Base-by-base conservation (phyloP, 2,797 vertebrate species). In the Basileuterus tristriatus region DNA sequence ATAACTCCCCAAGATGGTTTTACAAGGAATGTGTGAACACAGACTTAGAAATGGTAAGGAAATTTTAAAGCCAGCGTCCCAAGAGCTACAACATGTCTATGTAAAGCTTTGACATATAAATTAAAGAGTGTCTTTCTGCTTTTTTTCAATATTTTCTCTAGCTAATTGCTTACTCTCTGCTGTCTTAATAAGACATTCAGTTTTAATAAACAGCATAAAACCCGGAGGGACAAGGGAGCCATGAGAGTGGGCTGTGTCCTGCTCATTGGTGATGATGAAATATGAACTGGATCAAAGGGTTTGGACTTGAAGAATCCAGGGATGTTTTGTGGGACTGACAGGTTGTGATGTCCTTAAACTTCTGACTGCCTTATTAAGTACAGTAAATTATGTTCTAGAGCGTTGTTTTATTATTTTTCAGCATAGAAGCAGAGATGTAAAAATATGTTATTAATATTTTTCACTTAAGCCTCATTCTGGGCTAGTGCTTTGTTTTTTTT, bases 1-100 rank as follows among this genome's bases (percentile, higher is more conserved):
- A 53, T 46, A 11, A 7, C 5, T 68, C 78, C 71, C 46, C 30
- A 22, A 36, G 41, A 90, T 96, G 63, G 87, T 97, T 97, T 96
- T 85, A 67, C 27, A 92, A 70, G 91, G 26, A 89, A 68, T 15
- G 37, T 53, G 43, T 83, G 93, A 96, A 91, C 80, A 41, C 80
- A 72, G 86, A 84, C 68, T 92, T 91, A 77, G 6, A 55, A 94
- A 84, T 74, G 60, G 41, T 90, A 88, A 94, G 91, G 81, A 94
- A 76, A 91, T 81, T 85, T 96, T 90, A 60, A 93, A 89, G 69
- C 17, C 80, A 39, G 5, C 43, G 27, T 83, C 80, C 46, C 77
- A 84, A 50, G 85, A 87, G 83, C 52, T 43, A 8, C 81, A 83
- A 69, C 32, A 47, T 64, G 44, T 77, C 64, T 85, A 60, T 50